Evolutionary conservation across 1,140 invertebrate species (phyloP).

Genomic region (Procambarus virginalis): DNA sequence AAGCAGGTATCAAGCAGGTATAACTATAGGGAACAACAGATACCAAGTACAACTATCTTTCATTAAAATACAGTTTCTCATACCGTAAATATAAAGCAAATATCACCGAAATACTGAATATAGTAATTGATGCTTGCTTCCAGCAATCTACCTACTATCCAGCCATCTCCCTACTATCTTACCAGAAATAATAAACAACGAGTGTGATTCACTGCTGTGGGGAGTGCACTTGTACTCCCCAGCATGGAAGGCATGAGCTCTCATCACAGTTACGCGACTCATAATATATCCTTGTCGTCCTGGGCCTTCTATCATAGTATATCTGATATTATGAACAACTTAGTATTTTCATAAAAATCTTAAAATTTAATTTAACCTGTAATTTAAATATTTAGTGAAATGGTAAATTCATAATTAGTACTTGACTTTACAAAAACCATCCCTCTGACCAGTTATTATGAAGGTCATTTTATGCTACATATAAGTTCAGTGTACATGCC

Average conservation of each 20-base stretch:
- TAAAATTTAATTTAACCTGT: neutral
- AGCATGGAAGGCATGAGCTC: slow-evolving; percentile 40
- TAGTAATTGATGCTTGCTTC: neutral
- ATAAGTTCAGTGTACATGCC: too few species aligned
- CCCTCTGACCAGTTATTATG: too few species aligned
- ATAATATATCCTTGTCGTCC: slow-evolving; percentile 49
- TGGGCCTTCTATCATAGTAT: slow-evolving; percentile 45
- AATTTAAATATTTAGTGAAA: too few species aligned
- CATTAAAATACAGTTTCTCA: too few species aligned
- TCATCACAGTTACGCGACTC: slow-evolving; percentile 34
- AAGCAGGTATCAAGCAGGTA: too few species aligned
- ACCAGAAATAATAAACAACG: slow-evolving; percentile 50
- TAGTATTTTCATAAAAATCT: neutral
- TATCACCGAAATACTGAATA: neutral
- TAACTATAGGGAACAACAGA: too few species aligned
- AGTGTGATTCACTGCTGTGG: slow-evolving; percentile 4
- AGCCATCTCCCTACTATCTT: slow-evolving; percentile 11
- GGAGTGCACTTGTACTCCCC: slow-evolving; percentile 48
- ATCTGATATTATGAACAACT: slow-evolving; percentile 21
- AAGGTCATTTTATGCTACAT: too few species aligned
- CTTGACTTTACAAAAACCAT: too few species aligned
- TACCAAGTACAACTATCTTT: too few species aligned
- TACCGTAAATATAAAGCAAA: too few species aligned
- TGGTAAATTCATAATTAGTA: too few species aligned
- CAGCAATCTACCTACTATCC: neutral